Percentiles rank a stretch among this genome's conserved stretches.
These are phyloP conservation scores for Pammene aurita DNA, from an alignment of 2,888 invertebrate species.

Conservation along the genomic window DNA sequence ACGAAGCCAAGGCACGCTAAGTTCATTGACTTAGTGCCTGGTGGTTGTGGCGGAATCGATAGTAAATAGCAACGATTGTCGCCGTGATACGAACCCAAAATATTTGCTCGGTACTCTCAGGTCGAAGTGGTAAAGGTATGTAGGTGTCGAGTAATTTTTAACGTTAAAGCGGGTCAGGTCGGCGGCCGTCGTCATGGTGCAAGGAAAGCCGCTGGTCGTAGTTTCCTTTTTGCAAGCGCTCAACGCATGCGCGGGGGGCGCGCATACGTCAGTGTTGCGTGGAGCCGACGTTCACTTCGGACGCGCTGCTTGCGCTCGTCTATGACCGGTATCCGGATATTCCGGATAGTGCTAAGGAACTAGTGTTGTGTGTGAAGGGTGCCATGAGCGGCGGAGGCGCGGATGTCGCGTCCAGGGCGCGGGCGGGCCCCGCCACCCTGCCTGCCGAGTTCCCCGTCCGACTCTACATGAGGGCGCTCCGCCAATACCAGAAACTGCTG, in stretches of 20 bases:
- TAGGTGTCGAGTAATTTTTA: slow-evolving; percentile 46
- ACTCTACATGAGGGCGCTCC: slow-evolving; percentile 83
- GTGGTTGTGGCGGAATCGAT: slow-evolving; percentile 29
- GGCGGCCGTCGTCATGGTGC: slow-evolving; percentile 54
- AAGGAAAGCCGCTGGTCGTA: slow-evolving; percentile 75
- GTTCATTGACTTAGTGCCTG: slow-evolving; percentile 39
- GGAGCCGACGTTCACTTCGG: slow-evolving; percentile 79
- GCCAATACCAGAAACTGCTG: slow-evolving; percentile 85
- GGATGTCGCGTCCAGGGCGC: slow-evolving; percentile 69
- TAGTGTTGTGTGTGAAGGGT: slow-evolving; percentile 58
- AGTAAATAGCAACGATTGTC: slow-evolving; percentile 26
- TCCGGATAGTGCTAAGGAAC: slow-evolving; percentile 59
- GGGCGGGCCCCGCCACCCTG: slow-evolving; percentile 61
- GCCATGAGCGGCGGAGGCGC: slow-evolving; percentile 58
- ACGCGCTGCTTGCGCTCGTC: slow-evolving; percentile 73
- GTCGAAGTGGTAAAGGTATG: slow-evolving; percentile 30
- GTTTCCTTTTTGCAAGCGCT: slow-evolving; percentile 76
- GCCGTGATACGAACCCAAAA: slow-evolving; percentile 11
- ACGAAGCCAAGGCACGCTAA: slow-evolving; percentile 24
- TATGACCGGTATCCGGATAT: slow-evolving; percentile 53
- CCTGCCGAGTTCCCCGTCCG: slow-evolving; percentile 74
- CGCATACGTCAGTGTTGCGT: slow-evolving; percentile 75
- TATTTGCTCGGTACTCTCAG: slow-evolving; percentile 21
- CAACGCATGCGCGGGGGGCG: slow-evolving; percentile 71
- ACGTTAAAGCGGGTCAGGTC: slow-evolving; percentile 75